phyloP scores from a whole-genome alignment of 2,888 invertebrate species.

The Leptinotarsa peninsularis region DNA sequence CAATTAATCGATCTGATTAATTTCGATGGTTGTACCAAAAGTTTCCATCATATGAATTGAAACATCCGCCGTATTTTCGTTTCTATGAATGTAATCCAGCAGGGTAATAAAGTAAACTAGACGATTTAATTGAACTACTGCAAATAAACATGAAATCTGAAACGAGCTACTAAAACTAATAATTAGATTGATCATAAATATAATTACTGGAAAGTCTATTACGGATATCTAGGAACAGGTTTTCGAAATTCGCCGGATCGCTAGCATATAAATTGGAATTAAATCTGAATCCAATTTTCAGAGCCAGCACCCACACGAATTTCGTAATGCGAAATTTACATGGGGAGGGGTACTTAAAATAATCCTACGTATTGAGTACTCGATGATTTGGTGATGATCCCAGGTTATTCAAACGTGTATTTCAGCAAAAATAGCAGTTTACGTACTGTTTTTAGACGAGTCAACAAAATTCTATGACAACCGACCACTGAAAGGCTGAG shows the following conservation, averaged over 20 bases:
- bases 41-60: neutral
- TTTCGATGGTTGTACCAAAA: neutral
- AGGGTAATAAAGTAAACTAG: constrained; percentile 31
- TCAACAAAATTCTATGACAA: too few species aligned
- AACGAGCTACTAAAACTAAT: constrained; percentile 34
- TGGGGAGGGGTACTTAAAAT: constrained; percentile 2
- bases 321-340: constrained; percentile 24
- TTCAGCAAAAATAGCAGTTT: too few species aligned
- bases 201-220: constrained; percentile 23
- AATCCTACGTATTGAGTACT: neutral
- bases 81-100: constrained; percentile 25
- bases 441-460: too few species aligned
- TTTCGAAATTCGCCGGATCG: constrained; percentile 24
- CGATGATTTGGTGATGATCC: neutral
- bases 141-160: constrained; percentile 33
- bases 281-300: constrained; percentile 25
- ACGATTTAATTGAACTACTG: constrained; percentile 30
- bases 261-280: constrained; percentile 30
- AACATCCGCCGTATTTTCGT: neutral
- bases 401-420: neutral
- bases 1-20: neutral
- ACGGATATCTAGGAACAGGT: constrained; percentile 23
- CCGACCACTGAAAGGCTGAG: too few species aligned
- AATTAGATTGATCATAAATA: constrained; percentile 31
- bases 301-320: constrained; percentile 4